Conservation (phyloP, 1,140 invertebrate genomes). For the Hylyphantes graminicola region DNA sequence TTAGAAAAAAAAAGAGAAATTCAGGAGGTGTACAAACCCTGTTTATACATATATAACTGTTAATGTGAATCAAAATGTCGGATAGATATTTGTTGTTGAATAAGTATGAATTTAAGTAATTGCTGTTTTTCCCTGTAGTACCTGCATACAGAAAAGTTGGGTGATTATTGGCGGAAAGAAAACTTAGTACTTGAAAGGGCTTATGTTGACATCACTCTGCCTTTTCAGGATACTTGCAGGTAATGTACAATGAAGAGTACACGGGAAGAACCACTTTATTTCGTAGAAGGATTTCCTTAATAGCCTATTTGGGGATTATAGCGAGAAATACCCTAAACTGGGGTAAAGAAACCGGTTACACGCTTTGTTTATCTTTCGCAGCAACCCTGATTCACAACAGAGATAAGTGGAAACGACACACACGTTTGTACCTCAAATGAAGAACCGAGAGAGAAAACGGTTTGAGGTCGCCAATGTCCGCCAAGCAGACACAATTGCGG, state of each 20-base stretch:
- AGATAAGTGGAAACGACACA: too few species aligned
- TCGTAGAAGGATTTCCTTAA: too few species aligned
- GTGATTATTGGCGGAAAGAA: conserved; percentile 41
- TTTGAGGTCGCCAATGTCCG: background rate
- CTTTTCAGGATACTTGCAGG: conserved; percentile 36
- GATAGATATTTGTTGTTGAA: background rate
- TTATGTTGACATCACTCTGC: conserved; percentile 29
- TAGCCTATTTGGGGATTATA: too few species aligned
- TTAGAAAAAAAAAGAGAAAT: background rate
- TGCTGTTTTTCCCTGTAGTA: conserved; percentile 4
- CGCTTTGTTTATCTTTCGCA: too few species aligned
- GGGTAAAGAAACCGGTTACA: too few species aligned
- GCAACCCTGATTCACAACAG: too few species aligned
- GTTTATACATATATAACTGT: background rate
- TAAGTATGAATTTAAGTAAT: background rate
- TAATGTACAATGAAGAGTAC: too few species aligned
- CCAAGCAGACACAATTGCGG: background rate
- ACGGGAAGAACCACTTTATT: too few species aligned
- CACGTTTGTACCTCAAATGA: too few species aligned
- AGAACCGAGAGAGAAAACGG: too few species aligned
- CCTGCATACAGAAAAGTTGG: conserved; percentile 43
- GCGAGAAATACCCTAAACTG: too few species aligned
- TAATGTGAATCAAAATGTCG: background rate
- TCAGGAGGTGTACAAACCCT: background rate
- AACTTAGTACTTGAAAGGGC: conserved; percentile 35